Evolutionary conservation across 2,113 vertebrate species (phyloP), one percentile per base, ranked within the genome.

Genomic region (Cyanoramphus novaezelandiae): DNA sequence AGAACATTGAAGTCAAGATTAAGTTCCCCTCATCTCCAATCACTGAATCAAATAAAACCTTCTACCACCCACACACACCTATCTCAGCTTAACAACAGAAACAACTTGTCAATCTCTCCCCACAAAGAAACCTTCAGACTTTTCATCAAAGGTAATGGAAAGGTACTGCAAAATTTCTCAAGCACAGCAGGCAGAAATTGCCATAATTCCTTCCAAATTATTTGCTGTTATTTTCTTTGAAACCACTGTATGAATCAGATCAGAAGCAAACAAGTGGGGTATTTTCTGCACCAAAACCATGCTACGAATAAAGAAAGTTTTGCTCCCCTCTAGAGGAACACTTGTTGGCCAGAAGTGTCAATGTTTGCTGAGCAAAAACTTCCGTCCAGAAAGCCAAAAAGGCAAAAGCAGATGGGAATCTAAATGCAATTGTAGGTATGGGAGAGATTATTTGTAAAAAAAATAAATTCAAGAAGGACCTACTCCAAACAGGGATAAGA

Each of bases 31-130:
- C 63, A 75, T 71, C 82, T 89, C 64, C 76, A 80, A 93, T 55
- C 64, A 81, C 21, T 33, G 75, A 90, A 88, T 88, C 49, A 55
- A 96, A 90, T 70, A 52, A 92, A 93, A 62, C 14, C 46, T 69
- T 79, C 67, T 77, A 59, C 89, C 81, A 81, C 93, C 90, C 85
- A 97, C 94, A 86, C 68, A 7, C 17, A 88, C 68, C 78, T 95
- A 49, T 47, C 85, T 93, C 90, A 90, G 63, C 84, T 92, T n/a
- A 84, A 91, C 57, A 96, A 79, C 82, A 92, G 95, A 91, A 96
- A 87, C 93, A 96, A 82, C 55, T 60, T 95, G 94, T 46, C 94
- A 95, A 86, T 95, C 90, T 90, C 88, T 83, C 92, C 88, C 92
- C 64, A 92, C 90, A 88, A 82, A 90, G 37, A 86, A 89, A 67